Evolutionary conservation across 1,140 invertebrate species (phyloP).

Genomic region (Procambarus clarkii): DNA sequence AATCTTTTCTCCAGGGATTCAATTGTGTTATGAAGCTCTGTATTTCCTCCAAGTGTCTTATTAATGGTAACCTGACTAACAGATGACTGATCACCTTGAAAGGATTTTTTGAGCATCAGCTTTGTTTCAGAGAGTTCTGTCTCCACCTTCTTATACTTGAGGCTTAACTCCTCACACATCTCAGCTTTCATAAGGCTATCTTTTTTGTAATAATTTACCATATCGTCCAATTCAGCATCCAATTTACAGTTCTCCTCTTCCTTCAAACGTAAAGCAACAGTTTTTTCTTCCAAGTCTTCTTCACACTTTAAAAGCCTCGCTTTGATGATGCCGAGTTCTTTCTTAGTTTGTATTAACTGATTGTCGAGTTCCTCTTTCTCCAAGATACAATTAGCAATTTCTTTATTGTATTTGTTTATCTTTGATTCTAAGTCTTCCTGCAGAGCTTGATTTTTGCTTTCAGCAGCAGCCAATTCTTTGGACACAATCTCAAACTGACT

Average conservation of each 20-base stretch:
- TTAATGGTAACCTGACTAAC: neutral
- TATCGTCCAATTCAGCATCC: neutral
- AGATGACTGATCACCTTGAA: neutral
- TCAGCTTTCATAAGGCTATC: neutral
- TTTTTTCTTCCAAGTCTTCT: slow-evolving; percentile 1
- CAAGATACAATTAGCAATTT: neutral
- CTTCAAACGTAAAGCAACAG: neutral
- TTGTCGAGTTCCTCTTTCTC: slow-evolving; percentile 4
- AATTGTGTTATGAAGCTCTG: neutral
- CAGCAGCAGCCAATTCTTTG: neutral
- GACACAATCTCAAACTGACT: neutral
- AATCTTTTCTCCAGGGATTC: neutral
- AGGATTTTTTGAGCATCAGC: neutral
- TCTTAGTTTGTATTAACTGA: neutral
- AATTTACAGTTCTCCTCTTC: neutral
- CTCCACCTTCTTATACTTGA: neutral
- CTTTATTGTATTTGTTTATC: neutral
- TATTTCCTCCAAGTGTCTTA: neutral
- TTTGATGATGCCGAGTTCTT: neutral
- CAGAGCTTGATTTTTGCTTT: neutral
- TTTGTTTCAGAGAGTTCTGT: slow-evolving; percentile 17
- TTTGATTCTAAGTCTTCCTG: neutral
- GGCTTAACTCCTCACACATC: neutral
- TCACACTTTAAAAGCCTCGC: slow-evolving; percentile 7
- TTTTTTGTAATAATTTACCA: slow-evolving; percentile 13